phyloP scores from a whole-genome alignment of 2,888 invertebrate species.

The Alitta virens region DNA sequence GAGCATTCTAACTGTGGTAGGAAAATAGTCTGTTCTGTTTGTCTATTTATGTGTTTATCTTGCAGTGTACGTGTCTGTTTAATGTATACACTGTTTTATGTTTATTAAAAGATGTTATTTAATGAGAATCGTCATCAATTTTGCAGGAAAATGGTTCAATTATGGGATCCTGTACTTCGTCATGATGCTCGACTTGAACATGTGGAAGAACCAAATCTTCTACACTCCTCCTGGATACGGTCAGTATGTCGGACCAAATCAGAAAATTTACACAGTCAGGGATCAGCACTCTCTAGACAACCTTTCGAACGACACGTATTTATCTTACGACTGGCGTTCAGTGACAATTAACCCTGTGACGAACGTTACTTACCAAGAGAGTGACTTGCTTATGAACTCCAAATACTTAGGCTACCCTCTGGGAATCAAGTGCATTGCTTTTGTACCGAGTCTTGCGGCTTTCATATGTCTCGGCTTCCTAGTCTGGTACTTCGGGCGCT shows the following conservation, averaged over 20 bases:
- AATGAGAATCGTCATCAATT: too few relatives aligned
- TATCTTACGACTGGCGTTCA: constrained; percentile 55
- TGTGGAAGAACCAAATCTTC: constrained; percentile 63
- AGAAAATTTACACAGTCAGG: constrained; percentile 46
- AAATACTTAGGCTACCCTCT: constrained; percentile 56
- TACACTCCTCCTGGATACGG: constrained; percentile 59
- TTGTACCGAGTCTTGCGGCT: constrained; percentile 54
- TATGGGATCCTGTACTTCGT: constrained; percentile 61
- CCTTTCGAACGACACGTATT: constrained; percentile 48
- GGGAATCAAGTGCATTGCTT: constrained; percentile 57
- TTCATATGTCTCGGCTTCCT: constrained; percentile 46
- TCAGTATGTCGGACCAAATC: constrained; percentile 58
- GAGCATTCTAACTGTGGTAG: too few relatives aligned
- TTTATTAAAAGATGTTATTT: too few relatives aligned
- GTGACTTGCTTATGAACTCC: constrained; percentile 60
- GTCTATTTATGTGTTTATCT: too few relatives aligned
- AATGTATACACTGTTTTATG: too few relatives aligned
- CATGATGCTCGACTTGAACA: constrained; percentile 61
- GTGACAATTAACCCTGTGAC: constrained; percentile 55
- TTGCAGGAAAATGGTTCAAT: constrained; percentile 62
- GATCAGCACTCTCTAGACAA: constrained; percentile 37
- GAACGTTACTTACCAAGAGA: constrained; percentile 50
- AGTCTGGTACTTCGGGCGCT: constrained; percentile 44
- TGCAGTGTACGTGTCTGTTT: too few relatives aligned
- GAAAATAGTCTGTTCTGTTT: too few relatives aligned